These are phyloP conservation scores for Magallana nippona DNA, from an alignment of 2,888 invertebrate genomes.

Conservation along the genomic window DNA sequence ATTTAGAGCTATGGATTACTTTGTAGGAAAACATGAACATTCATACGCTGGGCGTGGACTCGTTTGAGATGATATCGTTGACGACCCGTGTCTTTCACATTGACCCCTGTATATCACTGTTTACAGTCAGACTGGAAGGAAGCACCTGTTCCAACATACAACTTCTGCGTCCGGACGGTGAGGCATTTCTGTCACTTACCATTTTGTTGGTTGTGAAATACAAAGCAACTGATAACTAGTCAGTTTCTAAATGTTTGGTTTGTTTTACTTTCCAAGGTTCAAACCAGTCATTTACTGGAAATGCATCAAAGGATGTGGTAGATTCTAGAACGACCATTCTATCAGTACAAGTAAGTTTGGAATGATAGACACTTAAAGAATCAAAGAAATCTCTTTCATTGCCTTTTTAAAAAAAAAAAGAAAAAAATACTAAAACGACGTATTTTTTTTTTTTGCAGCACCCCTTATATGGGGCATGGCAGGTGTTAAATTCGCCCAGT, in stretches of 20 bases:
- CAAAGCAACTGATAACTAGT: not conserved
- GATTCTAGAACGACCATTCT: not conserved
- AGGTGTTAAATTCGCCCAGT: not conserved
- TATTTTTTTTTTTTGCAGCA: not conserved
- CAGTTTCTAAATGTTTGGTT: too few relatives aligned
- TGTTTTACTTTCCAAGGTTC: not conserved
- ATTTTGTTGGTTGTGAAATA: not conserved
- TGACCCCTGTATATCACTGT: not conserved
- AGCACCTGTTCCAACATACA: not conserved
- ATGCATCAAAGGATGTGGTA: slow-evolving; percentile 3
- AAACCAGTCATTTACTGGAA: not conserved
- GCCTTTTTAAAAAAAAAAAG: too few relatives aligned
- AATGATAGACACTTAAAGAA: not conserved
- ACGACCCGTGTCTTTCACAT: not conserved
- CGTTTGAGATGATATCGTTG: not conserved
- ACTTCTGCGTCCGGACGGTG: not conserved
- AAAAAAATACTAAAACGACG: too few relatives aligned
- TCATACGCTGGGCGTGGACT: slow-evolving; percentile 4
- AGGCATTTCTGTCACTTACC: not conserved
- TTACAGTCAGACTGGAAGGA: not conserved
- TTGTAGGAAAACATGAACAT: slow-evolving; percentile 19
- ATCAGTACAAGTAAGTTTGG: not conserved
- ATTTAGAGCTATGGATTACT: too few relatives aligned
- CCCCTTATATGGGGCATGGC: not conserved
- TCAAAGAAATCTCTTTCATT: too few relatives aligned